Conservation (phyloP, 1,140 invertebrate genomes). For the Spodoptera litura region DNA sequence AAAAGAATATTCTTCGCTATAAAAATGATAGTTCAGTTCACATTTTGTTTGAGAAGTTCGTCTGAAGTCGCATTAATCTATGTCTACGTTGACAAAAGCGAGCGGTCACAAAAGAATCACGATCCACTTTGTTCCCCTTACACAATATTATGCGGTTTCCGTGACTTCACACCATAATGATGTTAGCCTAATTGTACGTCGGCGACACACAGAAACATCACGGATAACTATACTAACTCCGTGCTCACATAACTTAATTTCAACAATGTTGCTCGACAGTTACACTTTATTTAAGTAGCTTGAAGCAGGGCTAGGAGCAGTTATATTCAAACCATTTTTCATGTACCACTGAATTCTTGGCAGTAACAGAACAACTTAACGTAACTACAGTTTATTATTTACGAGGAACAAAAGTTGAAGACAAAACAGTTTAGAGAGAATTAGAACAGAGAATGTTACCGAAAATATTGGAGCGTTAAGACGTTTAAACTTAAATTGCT, state of each 20-base stretch:
- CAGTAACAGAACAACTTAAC: constrained; percentile 16
- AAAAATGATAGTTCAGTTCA: constrained; percentile 34
- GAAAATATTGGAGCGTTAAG: background rate
- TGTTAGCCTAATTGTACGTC: constrained; percentile 43
- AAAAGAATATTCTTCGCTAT: constrained; percentile 33
- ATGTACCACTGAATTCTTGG: constrained; percentile 6
- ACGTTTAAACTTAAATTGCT: background rate
- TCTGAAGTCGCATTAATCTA: constrained; percentile 66
- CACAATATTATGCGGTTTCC: constrained; percentile 63
- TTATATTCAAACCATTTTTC: constrained; percentile 13
- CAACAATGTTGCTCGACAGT: constrained; percentile 29
- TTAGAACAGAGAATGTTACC: background rate
- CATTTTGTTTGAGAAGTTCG: constrained; percentile 26
- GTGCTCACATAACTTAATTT: constrained; percentile 27
- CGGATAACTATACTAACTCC: constrained; percentile 8
- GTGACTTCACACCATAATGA: constrained; percentile 55
- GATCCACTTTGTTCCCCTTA: constrained; percentile 46
- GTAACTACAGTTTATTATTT: constrained; percentile 24
- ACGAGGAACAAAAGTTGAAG: background rate
- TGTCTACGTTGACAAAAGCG: constrained; percentile 67
- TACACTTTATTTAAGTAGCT: constrained; percentile 34
- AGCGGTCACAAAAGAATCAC: constrained; percentile 63
- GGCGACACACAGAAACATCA: constrained; percentile 10
- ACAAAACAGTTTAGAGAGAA: background rate
- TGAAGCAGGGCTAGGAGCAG: constrained; percentile 2